Evolutionary conservation across 2,113 vertebrate genomes (phyloP), one percentile per base, ranked within the genome.

Genomic region (Dipodomys merriami): DNA sequence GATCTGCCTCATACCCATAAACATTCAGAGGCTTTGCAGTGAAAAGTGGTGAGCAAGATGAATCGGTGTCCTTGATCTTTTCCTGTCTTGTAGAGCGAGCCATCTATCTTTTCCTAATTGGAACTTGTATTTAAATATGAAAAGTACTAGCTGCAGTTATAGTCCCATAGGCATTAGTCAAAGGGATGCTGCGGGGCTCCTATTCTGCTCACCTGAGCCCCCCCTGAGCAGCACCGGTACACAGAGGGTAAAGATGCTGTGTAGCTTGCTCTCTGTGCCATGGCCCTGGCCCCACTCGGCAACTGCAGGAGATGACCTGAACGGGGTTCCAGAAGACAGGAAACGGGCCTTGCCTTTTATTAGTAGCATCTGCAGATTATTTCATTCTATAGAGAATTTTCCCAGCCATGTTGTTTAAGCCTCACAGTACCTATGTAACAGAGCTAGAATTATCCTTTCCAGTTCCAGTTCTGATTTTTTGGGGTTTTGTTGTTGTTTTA

Each of bases 1-100:
- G 49, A 72, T 33, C 68, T 83, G 67, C 77, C 44, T 29, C 49
- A 73, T 7, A 25, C 19, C 65, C 83, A 10, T 60, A 82, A 81
- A 83, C 64, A 74, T 82, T 92, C 71, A 53, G n/a, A 39, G 22
- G n/a, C 46, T 71, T 57, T 76, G 12, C 57, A 39, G 33, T 80
- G 30, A 64, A 39, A 68, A 62, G 35, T 19, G 73, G 72, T 89
- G 77, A 80, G 29, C 30, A n/a, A 23, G 33, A 76, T 77, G 57
- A 95, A 80, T 94, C 65, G 73, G 57, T 3, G 5, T 76, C 49
- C 74, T 90, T 81, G 23, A 91, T 80, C 72, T 72, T 78, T 91
- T 84, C 81, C 13, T 25, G 30, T 87, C 25, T 78, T 71, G 23
- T 62, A 67, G 65, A 81, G 80, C 92, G 76, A 84, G 81, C 86